phyloP scores from a whole-genome alignment of 2,113 vertebrate genomes.

The Protobothrops flavoviridis region DNA sequence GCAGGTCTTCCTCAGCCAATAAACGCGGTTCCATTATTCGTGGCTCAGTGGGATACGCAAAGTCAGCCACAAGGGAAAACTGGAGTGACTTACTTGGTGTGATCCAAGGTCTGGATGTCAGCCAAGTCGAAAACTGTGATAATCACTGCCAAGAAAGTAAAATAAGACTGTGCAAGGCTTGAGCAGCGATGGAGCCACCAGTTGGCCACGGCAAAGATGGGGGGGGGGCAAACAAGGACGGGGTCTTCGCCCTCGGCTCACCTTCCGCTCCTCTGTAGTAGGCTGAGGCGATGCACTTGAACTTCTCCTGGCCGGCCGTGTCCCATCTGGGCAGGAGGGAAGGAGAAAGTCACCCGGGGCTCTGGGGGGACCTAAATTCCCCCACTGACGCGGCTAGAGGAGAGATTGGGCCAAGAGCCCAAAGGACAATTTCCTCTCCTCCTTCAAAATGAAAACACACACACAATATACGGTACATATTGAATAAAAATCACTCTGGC shows the following conservation, averaged over 20 bases:
- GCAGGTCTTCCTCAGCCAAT: not conserved
- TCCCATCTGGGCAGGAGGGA: conserved; percentile 80
- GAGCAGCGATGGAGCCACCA: conserved; percentile 5
- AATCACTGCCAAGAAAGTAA: conserved; percentile 69
- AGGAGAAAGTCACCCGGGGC: conserved; percentile 38
- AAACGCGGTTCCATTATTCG: not conserved
- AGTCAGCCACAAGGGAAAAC: not conserved
- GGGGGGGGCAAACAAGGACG: too few relatives aligned
- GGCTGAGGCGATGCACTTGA: conserved; percentile 91
- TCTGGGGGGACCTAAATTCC: conserved; percentile 38
- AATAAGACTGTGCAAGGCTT: not conserved
- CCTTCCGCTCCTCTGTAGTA: conserved; percentile 92
- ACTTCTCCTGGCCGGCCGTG: conserved; percentile 94
- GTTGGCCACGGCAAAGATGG: not conserved
- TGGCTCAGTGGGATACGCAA: not conserved
- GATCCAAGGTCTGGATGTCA: conserved; percentile 78
- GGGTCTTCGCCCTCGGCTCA: conserved; percentile 27
- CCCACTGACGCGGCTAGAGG: conserved; percentile 50
- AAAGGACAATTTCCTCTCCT: not conserved
- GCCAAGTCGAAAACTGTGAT: conserved; percentile 77
- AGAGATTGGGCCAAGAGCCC: conserved; percentile 12
- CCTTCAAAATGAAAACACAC: not conserved
- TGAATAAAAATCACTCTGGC: not conserved
- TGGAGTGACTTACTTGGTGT: conserved; percentile 77
- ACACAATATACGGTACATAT: not conserved